Conservation (phyloP, 2,797 vertebrate genomes). For the Heterohyrax brucei region DNA sequence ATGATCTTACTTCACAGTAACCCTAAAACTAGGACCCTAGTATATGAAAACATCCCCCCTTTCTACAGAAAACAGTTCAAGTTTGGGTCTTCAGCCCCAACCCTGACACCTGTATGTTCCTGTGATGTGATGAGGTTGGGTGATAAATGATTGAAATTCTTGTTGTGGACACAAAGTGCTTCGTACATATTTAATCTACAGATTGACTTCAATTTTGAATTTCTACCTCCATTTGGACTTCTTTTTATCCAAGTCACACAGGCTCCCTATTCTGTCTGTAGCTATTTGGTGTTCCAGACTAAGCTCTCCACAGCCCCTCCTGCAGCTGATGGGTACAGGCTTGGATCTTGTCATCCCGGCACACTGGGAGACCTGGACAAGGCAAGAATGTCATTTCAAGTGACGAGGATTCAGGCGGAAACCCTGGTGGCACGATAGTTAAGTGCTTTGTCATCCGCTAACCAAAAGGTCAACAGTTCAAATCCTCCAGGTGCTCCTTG, state of each 20-base stretch:
- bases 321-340: background rate
- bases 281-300: background rate
- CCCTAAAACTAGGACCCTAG: background rate
- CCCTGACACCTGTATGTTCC: background rate
- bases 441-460: too few species aligned
- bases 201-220: conserved; percentile 32
- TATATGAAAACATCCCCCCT: background rate
- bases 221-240: conserved; percentile 45
- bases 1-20: conserved; percentile 32
- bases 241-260: conserved; percentile 31
- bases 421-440: too few species aligned
- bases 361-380: background rate
- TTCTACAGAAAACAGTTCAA: conserved; percentile 24
- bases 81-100: conserved; percentile 3
- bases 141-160: conserved; percentile 50
- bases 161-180: conserved; percentile 56
- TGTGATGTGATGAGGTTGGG: background rate
- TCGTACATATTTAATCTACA: conserved; percentile 69
- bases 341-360: background rate
- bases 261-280: conserved; percentile 4
- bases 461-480: too few species aligned
- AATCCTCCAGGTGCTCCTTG: too few species aligned
- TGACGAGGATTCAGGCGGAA: background rate
- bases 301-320: background rate
- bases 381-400: conserved; percentile 1